These are phyloP conservation scores for Parauchenoglanis punctatus DNA, from an alignment of 2,797 vertebrate species.

Conservation along the genomic window DNA sequence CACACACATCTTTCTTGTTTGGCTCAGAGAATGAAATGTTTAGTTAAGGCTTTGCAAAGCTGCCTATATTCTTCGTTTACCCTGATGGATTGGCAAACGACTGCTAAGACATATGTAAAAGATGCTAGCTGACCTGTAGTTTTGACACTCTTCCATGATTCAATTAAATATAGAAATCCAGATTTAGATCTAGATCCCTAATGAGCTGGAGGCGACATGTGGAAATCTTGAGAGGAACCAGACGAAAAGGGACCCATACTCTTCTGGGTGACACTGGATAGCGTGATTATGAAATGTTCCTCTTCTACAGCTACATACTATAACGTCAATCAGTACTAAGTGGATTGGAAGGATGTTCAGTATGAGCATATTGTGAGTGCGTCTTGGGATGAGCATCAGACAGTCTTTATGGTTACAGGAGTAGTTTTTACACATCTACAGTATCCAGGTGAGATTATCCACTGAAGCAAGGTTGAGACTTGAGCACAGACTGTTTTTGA, in stretches of 20 bases:
- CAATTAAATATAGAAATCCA: background rate
- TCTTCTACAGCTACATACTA: background rate
- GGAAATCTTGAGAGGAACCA: background rate
- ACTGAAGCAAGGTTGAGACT: background rate
- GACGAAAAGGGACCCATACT: background rate
- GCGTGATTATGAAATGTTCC: background rate
- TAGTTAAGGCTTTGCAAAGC: constrained; percentile 30
- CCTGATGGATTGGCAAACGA: background rate
- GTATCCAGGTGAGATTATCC: background rate
- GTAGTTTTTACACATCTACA: background rate
- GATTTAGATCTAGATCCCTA: background rate
- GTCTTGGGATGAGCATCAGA: background rate
- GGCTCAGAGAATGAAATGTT: background rate
- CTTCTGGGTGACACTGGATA: background rate
- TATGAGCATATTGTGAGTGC: background rate
- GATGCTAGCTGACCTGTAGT: background rate
- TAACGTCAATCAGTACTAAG: background rate
- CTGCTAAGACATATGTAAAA: background rate
- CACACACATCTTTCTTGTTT: constrained; percentile 24
- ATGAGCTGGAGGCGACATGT: background rate
- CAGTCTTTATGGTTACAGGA: background rate
- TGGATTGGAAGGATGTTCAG: background rate
- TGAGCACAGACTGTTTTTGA: background rate
- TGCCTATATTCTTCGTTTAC: constrained; percentile 2
- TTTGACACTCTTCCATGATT: background rate